Base-by-base conservation (phyloP, 2,113 vertebrate genomes). In the Myxocyprinus asiaticus region DNA sequence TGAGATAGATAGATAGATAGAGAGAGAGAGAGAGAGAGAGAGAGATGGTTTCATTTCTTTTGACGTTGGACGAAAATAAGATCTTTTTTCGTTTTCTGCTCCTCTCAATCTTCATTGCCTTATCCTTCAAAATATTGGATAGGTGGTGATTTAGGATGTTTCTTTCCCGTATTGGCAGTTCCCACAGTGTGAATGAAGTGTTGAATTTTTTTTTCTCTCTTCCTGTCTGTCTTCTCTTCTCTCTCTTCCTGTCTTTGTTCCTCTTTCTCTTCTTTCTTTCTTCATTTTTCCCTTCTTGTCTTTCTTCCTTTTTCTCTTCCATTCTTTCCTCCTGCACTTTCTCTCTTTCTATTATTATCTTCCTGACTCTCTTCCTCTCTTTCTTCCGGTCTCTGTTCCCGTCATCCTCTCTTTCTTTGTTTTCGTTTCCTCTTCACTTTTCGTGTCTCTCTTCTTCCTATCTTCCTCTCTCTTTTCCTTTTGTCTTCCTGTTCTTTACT, bases 231-330 rank as follows among this genome's bases (percentile, higher is more conserved):
- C 72, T 63, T 44, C 50, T 22, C 42, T 81, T 79, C 15, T 53
- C 67, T 84, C 56, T 59, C 56, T 67, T 69, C 6, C 22, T 63
- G 0, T 74, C 55, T 83, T n/a, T 77, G 15, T 53, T 10, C 66
- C 45, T 48, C 55, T 92, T 98, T 96, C 97, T 55, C n/a, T 95
- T 33, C 22, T 33, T 33, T 33, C 22, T 33, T 33, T 33, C 22
- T 33, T 33, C 3, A 33, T 33, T 33, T 33, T 33, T 33, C 22
- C 22, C 22, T 33, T 33, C 3, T 33, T 33, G 22, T 33, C 22
- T 33, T 33, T 33, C 22, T 33, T 33, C 22, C 22, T 33, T 33
- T 33, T 33, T 33, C 22, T 33, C 22, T 33, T 33, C 22, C 22
- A 33, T 33, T 33, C 22, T 33, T 33, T 33, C 22, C 1, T 33